Conservation (phyloP, 1,140 invertebrate genomes). For the Megalonaias nervosa region DNA sequence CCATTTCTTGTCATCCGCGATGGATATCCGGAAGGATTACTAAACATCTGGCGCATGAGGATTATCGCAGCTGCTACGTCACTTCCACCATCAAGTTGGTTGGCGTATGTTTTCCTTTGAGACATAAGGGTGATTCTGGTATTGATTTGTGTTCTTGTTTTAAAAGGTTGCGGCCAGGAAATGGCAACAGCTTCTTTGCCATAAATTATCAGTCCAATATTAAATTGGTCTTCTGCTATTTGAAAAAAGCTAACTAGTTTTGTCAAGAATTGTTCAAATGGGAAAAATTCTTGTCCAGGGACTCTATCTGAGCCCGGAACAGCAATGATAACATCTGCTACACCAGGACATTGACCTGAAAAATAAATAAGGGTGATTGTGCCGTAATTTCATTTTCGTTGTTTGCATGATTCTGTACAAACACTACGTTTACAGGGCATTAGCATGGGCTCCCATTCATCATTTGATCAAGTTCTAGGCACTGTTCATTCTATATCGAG, state of each 20-base stretch:
- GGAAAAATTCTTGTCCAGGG: constrained; percentile 50
- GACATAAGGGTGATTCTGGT: constrained; percentile 42
- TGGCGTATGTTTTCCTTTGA: constrained; percentile 34
- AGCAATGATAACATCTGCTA: constrained; percentile 41
- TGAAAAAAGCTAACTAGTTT: constrained; percentile 42
- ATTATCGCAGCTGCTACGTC: constrained; percentile 33
- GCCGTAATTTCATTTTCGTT: too few species aligned
- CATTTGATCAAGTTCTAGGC: too few species aligned
- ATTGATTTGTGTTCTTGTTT: constrained; percentile 39
- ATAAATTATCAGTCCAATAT: constrained; percentile 46
- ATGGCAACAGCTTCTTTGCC: constrained; percentile 38
- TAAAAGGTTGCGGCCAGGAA: constrained; percentile 40
- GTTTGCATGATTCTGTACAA: too few species aligned
- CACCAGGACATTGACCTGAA: constrained; percentile 38
- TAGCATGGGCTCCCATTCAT: too few species aligned
- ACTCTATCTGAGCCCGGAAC: constrained; percentile 36
- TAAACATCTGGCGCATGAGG: constrained; percentile 46
- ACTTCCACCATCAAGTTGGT: constrained; percentile 27
- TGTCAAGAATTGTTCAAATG: constrained; percentile 45
- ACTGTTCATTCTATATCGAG: too few species aligned
- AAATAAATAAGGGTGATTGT: neutral
- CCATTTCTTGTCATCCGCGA: constrained; percentile 15
- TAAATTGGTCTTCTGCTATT: constrained; percentile 36
- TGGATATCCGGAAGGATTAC: constrained; percentile 37
- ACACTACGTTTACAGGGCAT: too few species aligned